phyloP scores from a whole-genome alignment of 2,113 vertebrate genomes.

The Dromaius novaehollandiae region DNA sequence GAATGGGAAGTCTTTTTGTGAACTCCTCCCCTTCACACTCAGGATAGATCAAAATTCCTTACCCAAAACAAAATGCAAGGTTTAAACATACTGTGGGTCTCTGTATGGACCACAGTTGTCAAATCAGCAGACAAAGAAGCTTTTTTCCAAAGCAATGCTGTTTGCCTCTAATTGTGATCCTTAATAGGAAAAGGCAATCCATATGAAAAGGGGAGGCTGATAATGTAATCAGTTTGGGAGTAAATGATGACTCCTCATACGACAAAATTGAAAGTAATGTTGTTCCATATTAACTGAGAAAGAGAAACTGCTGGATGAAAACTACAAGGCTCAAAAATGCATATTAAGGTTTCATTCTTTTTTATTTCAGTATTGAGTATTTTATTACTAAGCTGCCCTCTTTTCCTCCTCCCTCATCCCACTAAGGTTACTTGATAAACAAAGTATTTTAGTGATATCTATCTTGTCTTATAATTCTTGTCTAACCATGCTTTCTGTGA shows the following conservation, averaged over 20 bases:
- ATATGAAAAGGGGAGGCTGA: neutral
- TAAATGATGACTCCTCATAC: neutral
- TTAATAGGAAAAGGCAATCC: neutral
- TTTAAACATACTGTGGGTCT: neutral
- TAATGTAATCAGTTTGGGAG: neutral
- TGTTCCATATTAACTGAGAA: neutral
- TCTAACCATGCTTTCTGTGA: neutral
- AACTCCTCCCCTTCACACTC: neutral
- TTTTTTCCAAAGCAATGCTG: neutral
- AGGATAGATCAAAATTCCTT: neutral
- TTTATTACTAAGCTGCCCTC: neutral
- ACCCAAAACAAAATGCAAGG: neutral
- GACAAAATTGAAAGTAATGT: neutral
- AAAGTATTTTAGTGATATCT: neutral
- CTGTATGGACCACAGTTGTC: neutral
- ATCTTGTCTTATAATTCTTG: neutral
- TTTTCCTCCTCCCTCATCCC: neutral
- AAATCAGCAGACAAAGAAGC: neutral
- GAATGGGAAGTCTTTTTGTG: neutral
- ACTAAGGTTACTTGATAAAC: neutral
- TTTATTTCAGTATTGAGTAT: neutral
- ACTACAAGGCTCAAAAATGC: neutral
- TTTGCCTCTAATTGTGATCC: neutral
- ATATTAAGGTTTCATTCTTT: neutral
- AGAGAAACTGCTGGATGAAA: neutral